phyloP scores from a whole-genome alignment of 2,888 invertebrate species.

The Caenorhabditis auriculariae region DNA sequence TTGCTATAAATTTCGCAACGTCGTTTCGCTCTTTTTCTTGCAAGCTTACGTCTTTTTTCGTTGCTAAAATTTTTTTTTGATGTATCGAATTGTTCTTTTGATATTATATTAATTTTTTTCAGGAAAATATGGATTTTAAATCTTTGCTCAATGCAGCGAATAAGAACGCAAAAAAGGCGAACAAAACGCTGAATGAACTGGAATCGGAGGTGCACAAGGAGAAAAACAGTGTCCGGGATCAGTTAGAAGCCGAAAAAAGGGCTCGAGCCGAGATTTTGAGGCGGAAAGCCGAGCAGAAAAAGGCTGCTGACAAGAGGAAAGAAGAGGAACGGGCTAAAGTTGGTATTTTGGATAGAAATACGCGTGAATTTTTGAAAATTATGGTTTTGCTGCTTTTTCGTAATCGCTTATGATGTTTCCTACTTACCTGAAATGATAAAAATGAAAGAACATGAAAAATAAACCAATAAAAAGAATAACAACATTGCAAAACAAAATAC shows the following conservation, averaged over 20 bases:
- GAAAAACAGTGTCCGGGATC: constrained; percentile 11
- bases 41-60: background rate
- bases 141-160: constrained; percentile 29
- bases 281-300: constrained; percentile 20
- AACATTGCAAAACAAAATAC: background rate
- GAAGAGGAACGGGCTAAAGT: constrained; percentile 18
- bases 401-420: background rate
- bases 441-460: background rate
- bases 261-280: constrained; percentile 14
- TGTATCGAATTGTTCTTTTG: too few species aligned
- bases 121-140: constrained; percentile 38
- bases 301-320: constrained; percentile 10
- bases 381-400: background rate
- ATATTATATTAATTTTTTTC: too few species aligned
- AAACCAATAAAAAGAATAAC: background rate
- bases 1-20: background rate
- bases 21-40: background rate
- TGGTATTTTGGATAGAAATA: background rate
- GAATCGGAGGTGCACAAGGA: constrained; percentile 21
- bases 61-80: background rate
- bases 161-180: constrained; percentile 31
- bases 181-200: constrained; percentile 23
- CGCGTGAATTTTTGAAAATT: background rate
- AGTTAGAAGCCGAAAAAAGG: constrained; percentile 20
- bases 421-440: background rate